Evolutionary conservation across 1,140 invertebrate species (phyloP), one percentile per base, ranked within the genome.

Genomic region (Anthonomus grandis): DNA sequence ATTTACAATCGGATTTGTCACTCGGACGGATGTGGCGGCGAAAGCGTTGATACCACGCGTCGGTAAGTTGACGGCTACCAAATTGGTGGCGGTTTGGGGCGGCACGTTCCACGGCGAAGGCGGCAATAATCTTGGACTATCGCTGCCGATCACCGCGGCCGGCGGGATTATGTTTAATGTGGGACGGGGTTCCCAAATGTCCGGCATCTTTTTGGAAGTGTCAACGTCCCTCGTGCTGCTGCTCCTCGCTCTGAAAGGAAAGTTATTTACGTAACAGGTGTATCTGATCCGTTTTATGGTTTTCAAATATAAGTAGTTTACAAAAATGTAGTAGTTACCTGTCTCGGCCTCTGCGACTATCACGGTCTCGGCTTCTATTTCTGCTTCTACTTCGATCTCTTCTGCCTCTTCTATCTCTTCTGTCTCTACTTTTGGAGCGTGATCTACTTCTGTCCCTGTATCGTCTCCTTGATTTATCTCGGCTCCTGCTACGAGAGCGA

Each of bases 301-400:
- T 41, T 41, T 3, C 3, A 3, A 13, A 41, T 8, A 39, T 12
- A 8, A 39, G 15, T 6, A 8, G 8, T 39, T 39, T 12, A 1
- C 8, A 39, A n/a, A 4, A 19, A 21, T 18, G 8, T 2, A 13
- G 31, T 21, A 44, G 21, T 21, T 44, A 53, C 24, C 39, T 18
- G 15, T 36, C 41, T 31, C 55, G 41, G 57, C 42, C 70, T 67
- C 41, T 71, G 66, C 61, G 10, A 9, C 50, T 67, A 58, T 42
- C 72, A 65, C 25, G 62, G 53, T 78, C 76, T 57, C 78, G 77
- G 25, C 79, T 75, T 13, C 67, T 27, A 5, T 34, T 50, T 17
- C 59, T 68, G 59, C 52, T 62, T 59, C 77, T 76, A 24, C 79
- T 75, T 10, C 67, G 57, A 46, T 79, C 76, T 5, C 79, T 68